phyloP scores from a whole-genome alignment of 2,797 vertebrate genomes.

The Nyctibius grandis region DNA sequence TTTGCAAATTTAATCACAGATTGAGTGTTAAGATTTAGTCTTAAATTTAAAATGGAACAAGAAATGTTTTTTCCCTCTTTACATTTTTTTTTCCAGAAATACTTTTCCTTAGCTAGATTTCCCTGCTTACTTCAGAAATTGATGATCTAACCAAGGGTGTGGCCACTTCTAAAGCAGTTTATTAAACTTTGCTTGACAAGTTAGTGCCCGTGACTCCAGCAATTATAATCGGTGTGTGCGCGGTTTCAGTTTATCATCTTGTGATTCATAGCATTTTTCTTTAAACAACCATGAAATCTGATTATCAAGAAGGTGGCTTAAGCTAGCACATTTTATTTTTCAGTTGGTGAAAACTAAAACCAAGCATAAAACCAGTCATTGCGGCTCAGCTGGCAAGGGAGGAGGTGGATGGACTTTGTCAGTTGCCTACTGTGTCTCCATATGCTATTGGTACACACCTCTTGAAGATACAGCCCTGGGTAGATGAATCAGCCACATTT shows the following conservation, averaged over 20 bases:
- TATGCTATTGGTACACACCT: neutral
- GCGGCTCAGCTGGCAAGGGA: neutral
- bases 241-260: neutral
- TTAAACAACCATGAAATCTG: conserved; percentile 19
- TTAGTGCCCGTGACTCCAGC: neutral
- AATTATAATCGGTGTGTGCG: neutral
- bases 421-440: neutral
- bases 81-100: neutral
- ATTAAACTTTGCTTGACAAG: neutral
- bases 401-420: neutral
- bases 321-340: neutral
- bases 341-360: neutral
- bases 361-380: neutral
- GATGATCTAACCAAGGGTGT: neutral
- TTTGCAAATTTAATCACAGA: neutral
- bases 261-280: neutral
- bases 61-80: neutral
- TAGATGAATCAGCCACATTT: neutral
- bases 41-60: neutral
- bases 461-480: neutral
- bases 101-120: neutral
- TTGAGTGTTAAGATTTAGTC: neutral
- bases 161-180: neutral
- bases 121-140: neutral
- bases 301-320: conserved; percentile 2